Evolutionary conservation across 1,140 invertebrate species (phyloP).

Genomic region (Papilio helenus): DNA sequence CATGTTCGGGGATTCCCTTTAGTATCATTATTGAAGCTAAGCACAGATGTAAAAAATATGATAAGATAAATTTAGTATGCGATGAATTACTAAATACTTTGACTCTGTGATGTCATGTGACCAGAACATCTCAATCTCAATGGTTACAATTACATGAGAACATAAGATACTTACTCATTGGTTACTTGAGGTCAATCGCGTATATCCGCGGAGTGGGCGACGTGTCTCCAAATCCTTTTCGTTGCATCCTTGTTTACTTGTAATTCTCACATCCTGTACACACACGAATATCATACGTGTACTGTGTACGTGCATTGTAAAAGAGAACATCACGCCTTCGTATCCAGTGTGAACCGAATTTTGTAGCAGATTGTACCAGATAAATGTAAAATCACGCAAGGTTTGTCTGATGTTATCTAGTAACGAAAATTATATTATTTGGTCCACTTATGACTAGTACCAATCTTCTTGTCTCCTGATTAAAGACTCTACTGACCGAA

Average conservation of each 20-base stretch:
- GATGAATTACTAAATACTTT: too few relatives aligned
- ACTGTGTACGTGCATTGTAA: not conserved
- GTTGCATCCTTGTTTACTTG: slow-evolving; percentile 22
- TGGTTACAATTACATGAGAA: not conserved
- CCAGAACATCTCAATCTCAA: not conserved
- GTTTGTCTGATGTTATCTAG: not conserved
- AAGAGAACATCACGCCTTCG: not conserved
- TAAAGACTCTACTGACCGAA: not conserved
- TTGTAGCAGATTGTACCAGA: not conserved
- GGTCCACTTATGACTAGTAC: not conserved
- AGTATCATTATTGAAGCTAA: too few relatives aligned
- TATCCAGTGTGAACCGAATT: slow-evolving; percentile 4
- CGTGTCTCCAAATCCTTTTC: slow-evolving; percentile 19
- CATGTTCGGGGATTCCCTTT: too few relatives aligned
- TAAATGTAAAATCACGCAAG: not conserved
- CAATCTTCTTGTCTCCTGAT: not conserved
- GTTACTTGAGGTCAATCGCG: not conserved
- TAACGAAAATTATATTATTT: not conserved
- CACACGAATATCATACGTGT: not conserved
- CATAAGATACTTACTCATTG: not conserved
- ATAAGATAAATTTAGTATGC: too few relatives aligned
- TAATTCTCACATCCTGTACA: slow-evolving; percentile 19
- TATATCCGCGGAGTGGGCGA: slow-evolving; percentile 14
- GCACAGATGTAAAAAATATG: not conserved
- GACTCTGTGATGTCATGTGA: not conserved